Conservation (phyloP, 1,140 invertebrate genomes). For the Oryctes rhinoceros region DNA sequence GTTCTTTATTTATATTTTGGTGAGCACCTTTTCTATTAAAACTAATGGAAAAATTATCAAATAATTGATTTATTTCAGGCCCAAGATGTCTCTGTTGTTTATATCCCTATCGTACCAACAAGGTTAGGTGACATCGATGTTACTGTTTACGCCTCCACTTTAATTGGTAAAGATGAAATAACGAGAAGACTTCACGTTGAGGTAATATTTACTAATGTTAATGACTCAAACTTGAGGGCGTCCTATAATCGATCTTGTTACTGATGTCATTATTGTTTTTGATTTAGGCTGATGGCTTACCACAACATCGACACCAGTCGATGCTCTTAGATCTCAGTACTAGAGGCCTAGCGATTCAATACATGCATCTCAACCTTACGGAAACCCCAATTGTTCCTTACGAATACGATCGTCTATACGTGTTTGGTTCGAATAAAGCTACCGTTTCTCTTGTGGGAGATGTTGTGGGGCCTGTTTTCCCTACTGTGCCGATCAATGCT, state of each 20-base stretch:
- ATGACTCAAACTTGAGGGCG: no score
- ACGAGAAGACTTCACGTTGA: conserved; percentile 79
- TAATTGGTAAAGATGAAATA: conserved; percentile 83
- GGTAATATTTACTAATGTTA: conserved; percentile 59
- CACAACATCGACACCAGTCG: conserved; percentile 91
- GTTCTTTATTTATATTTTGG: conserved; percentile 86
- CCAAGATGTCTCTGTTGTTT: conserved; percentile 82
- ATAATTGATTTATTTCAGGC: conserved; percentile 59
- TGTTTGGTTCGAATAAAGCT: conserved; percentile 92
- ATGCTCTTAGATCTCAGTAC: conserved; percentile 91
- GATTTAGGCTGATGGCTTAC: conserved; percentile 85
- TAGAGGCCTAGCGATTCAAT: conserved; percentile 90
- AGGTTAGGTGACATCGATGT: conserved; percentile 82
- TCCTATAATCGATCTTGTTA: background rate
- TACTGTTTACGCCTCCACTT: conserved; percentile 82
- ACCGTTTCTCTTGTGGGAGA: conserved; percentile 91
- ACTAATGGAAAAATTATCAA: no score
- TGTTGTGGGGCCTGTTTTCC: conserved; percentile 93
- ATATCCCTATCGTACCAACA: conserved; percentile 89
- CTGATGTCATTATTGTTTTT: conserved; percentile 46
- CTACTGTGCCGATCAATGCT: conserved; percentile 90
- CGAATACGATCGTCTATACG: conserved; percentile 87
- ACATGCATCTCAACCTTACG: conserved; percentile 94
- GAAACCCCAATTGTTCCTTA: conserved; percentile 91
- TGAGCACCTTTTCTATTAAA: conserved; percentile 10